Conservation (phyloP, 2,797 vertebrate genomes). For the Coranthus polyacanthus region DNA sequence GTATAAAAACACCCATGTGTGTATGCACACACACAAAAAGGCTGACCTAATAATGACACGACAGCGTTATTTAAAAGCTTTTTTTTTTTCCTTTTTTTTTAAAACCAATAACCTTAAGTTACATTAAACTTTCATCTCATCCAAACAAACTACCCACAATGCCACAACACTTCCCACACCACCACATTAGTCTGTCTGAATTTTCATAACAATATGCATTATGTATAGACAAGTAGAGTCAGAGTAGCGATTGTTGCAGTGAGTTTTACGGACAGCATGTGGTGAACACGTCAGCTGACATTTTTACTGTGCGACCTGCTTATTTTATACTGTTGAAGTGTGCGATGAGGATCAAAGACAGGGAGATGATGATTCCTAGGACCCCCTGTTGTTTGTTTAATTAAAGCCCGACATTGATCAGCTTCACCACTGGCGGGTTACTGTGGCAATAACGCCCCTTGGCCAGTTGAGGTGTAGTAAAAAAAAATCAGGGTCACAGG, state of each 20-base stretch:
- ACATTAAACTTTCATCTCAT: slow-evolving; percentile 7
- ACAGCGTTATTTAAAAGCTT: slow-evolving; percentile 25
- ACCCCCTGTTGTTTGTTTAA: slow-evolving; percentile 65
- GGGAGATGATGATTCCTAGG: slow-evolving; percentile 28
- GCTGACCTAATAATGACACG: slow-evolving; percentile 13
- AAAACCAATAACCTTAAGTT: slow-evolving; percentile 17
- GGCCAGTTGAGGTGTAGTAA: slow-evolving; percentile 25
- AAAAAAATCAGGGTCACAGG: slow-evolving; percentile 13
- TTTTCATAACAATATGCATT: neutral
- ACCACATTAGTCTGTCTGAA: neutral
- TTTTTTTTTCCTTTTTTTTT: too few relatives aligned
- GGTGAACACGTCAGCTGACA: slow-evolving; percentile 25
- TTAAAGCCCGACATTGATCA: slow-evolving; percentile 67
- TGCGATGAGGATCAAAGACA: slow-evolving; percentile 63
- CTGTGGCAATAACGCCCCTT: slow-evolving; percentile 18
- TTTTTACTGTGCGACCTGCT: slow-evolving; percentile 18
- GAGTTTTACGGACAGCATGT: slow-evolving; percentile 24
- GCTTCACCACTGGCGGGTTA: slow-evolving; percentile 21
- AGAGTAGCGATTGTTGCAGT: neutral
- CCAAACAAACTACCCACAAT: too few relatives aligned
- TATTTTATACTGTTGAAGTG: slow-evolving; percentile 37
- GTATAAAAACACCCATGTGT: neutral
- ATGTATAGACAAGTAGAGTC: neutral
- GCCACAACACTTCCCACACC: too few relatives aligned
- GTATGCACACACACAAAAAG: too few relatives aligned